Base-by-base conservation (phyloP, 2,797 vertebrate species). In the Acridotheres tristis region DNA sequence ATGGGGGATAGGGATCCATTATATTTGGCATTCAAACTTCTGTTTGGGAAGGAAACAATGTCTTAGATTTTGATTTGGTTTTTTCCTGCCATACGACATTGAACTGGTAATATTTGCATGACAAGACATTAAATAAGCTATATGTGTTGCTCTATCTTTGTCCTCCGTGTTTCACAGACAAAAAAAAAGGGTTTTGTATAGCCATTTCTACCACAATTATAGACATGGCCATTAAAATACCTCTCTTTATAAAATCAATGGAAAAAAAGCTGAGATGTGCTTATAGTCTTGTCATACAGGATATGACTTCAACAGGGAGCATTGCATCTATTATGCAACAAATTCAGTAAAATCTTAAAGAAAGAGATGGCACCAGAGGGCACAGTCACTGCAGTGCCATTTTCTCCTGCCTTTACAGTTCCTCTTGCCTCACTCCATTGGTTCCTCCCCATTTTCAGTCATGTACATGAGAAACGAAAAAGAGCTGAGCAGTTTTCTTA, bases 401-500 rank as follows among this genome's bases (percentile, higher is more conserved):
- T 53, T 62, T 53, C 74, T 84, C 62, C 88, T 89, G 69, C 75
- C 71, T 19, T 9, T 43, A 55, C 50, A 63, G 62, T 7, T 91
- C 50, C 27, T 73, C 79, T 90, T 54, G 16, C 53, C 59, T 94
- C 34, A 55, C 30, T 87, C 75, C 75, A 76, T 47, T 66, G 81
- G 53, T 92, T 94, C 89, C 91, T 94, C 89, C 85, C 88, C 83
- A 29, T 79, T 95, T 94, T 74, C 78, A 71, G 59, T 62, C 5
- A 5, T 38, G 62, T 75, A 53, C 63, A 51, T 20, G 74, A 88
- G 62, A 88, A 63, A 85, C 15, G 63, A 76, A 84, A 91, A 85
- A 78, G 16, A 93, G 34, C 40, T 59, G 61, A 85, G 71, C 19
- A 58, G 4, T 61, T 94, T 85, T 67, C 73, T 75, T 85, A 73